These are phyloP conservation scores for Clistopyga incitator DNA, from an alignment of 2,888 invertebrate species.

Conservation along the genomic window DNA sequence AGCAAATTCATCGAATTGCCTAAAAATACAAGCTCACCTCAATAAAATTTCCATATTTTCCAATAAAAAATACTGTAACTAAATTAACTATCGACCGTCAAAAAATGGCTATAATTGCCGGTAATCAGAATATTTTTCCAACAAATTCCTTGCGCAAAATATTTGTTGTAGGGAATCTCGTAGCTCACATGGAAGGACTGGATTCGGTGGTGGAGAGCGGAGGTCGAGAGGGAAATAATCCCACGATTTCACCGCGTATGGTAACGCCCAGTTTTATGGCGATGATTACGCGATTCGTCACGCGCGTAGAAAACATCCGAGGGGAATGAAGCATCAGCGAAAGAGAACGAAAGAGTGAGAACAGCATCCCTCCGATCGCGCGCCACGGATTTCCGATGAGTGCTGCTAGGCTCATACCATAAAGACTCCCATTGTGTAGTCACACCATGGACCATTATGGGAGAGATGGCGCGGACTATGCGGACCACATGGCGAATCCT, in stretches of 20 bases:
- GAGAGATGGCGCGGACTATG: not conserved
- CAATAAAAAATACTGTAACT: not conserved
- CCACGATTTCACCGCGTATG: conserved; percentile 50
- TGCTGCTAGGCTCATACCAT: not conserved
- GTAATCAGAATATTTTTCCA: not conserved
- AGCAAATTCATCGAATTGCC: not conserved
- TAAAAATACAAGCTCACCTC: not conserved
- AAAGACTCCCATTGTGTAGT: conserved; percentile 39
- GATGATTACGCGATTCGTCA: conserved; percentile 57
- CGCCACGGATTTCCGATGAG: conserved; percentile 43
- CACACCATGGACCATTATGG: not conserved
- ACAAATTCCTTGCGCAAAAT: not conserved
- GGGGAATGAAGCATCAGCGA: conserved; percentile 29
- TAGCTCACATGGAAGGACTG: conserved; percentile 13
- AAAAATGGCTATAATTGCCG: conserved; percentile 6
- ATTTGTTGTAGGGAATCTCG: not conserved
- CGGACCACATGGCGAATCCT: conserved; percentile 48
- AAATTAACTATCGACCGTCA: not conserved
- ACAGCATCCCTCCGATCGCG: conserved; percentile 46
- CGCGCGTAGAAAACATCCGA: conserved; percentile 28
- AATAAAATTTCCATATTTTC: not conserved
- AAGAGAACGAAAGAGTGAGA: conserved; percentile 37
- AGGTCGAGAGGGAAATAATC: conserved; percentile 37
- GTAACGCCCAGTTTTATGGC: conserved; percentile 58
- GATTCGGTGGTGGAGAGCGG: conserved; percentile 25